Percentiles rank a stretch among this genome's conserved stretches.
phyloP scores from a whole-genome alignment of 2,797 vertebrate species.

The Periparus ater region DNA sequence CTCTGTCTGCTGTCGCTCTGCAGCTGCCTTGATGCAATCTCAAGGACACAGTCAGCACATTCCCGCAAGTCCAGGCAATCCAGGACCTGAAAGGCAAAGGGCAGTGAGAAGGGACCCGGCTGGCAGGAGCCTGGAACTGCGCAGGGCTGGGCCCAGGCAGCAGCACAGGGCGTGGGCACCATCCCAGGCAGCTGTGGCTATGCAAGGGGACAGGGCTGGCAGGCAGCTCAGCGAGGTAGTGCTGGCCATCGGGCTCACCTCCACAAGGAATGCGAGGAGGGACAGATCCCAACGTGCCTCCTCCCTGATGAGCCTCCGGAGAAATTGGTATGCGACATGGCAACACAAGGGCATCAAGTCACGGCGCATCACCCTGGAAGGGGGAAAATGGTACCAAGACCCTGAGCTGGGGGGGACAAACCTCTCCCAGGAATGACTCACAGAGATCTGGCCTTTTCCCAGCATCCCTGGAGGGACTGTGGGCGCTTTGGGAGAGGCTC shows the following conservation, averaged over 20 bases:
- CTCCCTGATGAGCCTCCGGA: too few relatives aligned
- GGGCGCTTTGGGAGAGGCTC: too few relatives aligned
- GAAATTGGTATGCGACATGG: too few relatives aligned
- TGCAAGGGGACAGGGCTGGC: neutral
- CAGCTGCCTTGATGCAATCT: neutral
- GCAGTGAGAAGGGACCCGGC: neutral
- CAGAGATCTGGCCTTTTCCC: too few relatives aligned
- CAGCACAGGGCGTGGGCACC: neutral
- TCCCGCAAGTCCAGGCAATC: neutral
- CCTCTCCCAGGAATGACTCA: too few relatives aligned
- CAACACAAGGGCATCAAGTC: too few relatives aligned
- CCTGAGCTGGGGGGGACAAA: too few relatives aligned
- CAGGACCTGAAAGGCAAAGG: neutral
- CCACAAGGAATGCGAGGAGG: neutral
- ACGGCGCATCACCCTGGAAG: too few relatives aligned
- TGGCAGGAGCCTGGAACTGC: rapidly evolving
- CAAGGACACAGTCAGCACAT: rapidly evolving
- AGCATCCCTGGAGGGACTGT: too few relatives aligned
- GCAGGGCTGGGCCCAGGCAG: neutral
- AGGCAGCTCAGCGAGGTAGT: neutral
- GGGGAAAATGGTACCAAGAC: too few relatives aligned
- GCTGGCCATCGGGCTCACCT: neutral
- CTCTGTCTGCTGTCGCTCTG: rapidly evolving
- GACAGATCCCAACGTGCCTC: too few relatives aligned
- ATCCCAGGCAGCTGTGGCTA: neutral